Evolutionary conservation across 2,888 invertebrate genomes (phyloP), one percentile per base, ranked within the genome.

Genomic region (Blera fallax): DNA sequence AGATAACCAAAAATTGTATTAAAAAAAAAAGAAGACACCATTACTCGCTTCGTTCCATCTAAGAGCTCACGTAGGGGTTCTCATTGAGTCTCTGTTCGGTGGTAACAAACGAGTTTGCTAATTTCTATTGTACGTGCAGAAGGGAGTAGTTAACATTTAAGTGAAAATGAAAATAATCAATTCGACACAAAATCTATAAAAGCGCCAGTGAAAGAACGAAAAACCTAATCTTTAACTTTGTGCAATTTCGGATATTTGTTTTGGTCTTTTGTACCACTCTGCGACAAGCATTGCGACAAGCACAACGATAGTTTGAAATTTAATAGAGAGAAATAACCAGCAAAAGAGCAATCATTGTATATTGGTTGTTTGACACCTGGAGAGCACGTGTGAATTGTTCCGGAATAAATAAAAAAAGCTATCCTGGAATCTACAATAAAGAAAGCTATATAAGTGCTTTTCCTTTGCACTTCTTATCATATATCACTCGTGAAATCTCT

Each of bases 351-450:
- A 67, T 67, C 67, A 67, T 27, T 67, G 67, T 67, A 37, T 67
- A 67, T 67, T 67, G 67, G 67, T 52, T 52, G 67, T 67, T 67
- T 67, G 67, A 67, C 50, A 67, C 67, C 67, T 67, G 67, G 16
- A 52, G 34, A 52, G 37, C 50, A 67, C 67, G 67, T 67, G 67
- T 67, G 67, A 67, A 67, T 67, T 50, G 67, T 52, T 67, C 50
- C 52, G 52, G 52, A 67, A 52, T 67, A 67, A 67, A 67, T 67
- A 67, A 67, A 52, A 67, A 67, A 67, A 67, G 16, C 50, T 24
- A 16, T 29, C 52, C 21, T 32, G 52, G 14, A 67, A 52, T 37
- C 21, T 37, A 24, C 67, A 52, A 67, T 52, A 67, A 37, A 52
- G 16, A 52, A 64, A 24, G 48, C 27, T 45, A 32, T 58, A 58